Evolutionary conservation across 2,797 vertebrate species (phyloP), one percentile per base, ranked within the genome.

Genomic region (Scomberomorus guttatus): DNA sequence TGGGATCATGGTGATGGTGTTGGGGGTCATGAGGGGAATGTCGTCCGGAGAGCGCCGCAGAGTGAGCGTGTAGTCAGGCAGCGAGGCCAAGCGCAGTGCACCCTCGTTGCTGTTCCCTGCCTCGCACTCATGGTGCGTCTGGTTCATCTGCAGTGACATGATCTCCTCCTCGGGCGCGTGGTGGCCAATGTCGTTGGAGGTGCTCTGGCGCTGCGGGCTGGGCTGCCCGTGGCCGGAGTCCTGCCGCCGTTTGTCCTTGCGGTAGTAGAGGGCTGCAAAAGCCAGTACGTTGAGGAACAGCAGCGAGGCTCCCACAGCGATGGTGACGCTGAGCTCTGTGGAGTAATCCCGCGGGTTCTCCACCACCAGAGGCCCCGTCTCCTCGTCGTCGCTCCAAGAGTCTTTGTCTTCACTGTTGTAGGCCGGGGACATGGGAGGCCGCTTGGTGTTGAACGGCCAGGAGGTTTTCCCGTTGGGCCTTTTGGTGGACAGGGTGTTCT

Each of bases 1-100:
- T 90, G 98, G 98, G 84, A 99, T 99, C 98, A 99, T 99, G 88
- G 98, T 99, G 93, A 99, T 99, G 90, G 98, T 98, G 93, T 99
- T 99, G 88, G 98, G 98, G 52, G 97, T 98, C 97, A 99, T 98
- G 77, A 99, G 97, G 0, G 98, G 98, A 89, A 99, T 99, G 96
- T 99, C 98, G 1, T 99, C 98, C 0, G 98, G 98, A 4, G 98
- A 99, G 83, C 98, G 97, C 74, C 98, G 96, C 90, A 99, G 94
- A 22, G 98, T 99, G 90, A 99, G 96, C 0, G 98, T 97, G 93
- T 99, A 99, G 95, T 99, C 98, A 0, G 98, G 98, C 78, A 99
- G 95, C 1, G 97, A 93, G 4, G 97, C 96, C 87, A 99, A 92
- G 61, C 97, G 97, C 77, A 98, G 93, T 2, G 97, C 91, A 51